Percentiles rank a stretch among this genome's conserved stretches.
These are phyloP conservation scores for Helleia helle DNA, from an alignment of 2,888 invertebrate genomes.

Conservation along the genomic window DNA sequence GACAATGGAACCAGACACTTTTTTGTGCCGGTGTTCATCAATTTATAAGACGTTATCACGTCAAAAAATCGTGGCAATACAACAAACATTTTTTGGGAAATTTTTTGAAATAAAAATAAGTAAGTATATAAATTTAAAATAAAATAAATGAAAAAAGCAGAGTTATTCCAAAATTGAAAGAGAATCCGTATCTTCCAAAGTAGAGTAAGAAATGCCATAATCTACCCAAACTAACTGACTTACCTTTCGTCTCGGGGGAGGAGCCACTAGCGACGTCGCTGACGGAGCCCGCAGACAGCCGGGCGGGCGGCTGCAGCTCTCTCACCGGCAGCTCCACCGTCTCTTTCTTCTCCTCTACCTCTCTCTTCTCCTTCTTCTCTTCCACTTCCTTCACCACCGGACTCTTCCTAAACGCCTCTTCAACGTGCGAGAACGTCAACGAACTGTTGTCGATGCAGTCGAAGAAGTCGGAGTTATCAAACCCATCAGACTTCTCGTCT, in stretches of 20 bases:
- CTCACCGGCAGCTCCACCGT: slow-evolving; percentile 32
- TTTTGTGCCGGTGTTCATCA: too few species aligned
- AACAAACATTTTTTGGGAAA: too few species aligned
- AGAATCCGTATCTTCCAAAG: too few species aligned
- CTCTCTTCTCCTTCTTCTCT: slow-evolving; percentile 47
- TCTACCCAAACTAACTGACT: too few species aligned
- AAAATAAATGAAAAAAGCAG: too few species aligned
- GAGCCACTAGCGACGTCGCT: slow-evolving; percentile 78
- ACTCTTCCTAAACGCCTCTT: slow-evolving; percentile 67
- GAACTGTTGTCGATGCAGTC: slow-evolving; percentile 70
- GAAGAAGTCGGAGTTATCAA: slow-evolving; percentile 68
- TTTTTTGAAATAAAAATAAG: too few species aligned
- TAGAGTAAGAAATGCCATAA: too few species aligned
- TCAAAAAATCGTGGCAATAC: too few species aligned
- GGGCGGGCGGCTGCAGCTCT: slow-evolving; percentile 49
- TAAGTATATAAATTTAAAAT: too few species aligned
- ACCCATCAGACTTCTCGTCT: slow-evolving; percentile 68
- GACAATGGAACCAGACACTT: too few species aligned
- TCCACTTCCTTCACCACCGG: slow-evolving; percentile 48
- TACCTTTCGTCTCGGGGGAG: slow-evolving; percentile 76
- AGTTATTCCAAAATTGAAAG: too few species aligned
- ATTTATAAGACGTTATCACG: too few species aligned
- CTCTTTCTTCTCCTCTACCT: slow-evolving; percentile 36
- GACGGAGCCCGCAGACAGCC: slow-evolving; percentile 76
- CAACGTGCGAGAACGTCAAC: slow-evolving; percentile 62